phyloP scores from a whole-genome alignment of 2,797 vertebrate genomes.

The Menidia menidia region DNA sequence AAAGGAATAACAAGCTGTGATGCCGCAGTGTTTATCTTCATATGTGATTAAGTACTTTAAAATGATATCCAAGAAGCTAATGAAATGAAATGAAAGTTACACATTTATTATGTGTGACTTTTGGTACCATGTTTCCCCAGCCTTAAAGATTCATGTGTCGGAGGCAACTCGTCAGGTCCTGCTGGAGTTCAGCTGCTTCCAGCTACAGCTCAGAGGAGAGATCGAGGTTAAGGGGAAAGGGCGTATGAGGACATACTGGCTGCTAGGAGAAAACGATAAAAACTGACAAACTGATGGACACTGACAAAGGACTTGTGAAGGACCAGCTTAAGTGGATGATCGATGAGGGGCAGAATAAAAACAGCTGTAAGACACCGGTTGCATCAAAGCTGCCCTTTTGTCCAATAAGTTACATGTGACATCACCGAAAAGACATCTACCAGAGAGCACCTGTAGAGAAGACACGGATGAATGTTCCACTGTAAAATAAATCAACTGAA shows the following conservation, averaged over 20 bases:
- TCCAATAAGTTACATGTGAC: slow-evolving; percentile 22
- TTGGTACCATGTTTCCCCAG: slow-evolving; percentile 12
- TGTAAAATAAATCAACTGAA: slow-evolving; percentile 26
- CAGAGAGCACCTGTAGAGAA: slow-evolving; percentile 14
- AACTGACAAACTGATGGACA: slow-evolving; percentile 5
- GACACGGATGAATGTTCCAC: slow-evolving; percentile 38
- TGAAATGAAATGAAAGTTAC: too few species aligned
- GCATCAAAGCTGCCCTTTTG: background rate
- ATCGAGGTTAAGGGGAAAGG: slow-evolving; percentile 94
- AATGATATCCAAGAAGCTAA: background rate
- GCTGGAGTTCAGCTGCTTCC: slow-evolving; percentile 88
- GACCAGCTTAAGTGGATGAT: background rate
- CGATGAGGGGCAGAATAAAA: background rate
- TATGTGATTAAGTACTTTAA: background rate
- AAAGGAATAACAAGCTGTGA: background rate
- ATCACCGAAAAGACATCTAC: slow-evolving; percentile 2
- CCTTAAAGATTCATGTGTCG: slow-evolving; percentile 89
- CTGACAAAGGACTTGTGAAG: background rate
- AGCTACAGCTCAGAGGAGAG: slow-evolving; percentile 88
- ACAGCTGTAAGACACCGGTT: background rate
- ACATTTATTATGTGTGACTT: background rate
- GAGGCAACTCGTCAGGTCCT: slow-evolving; percentile 86
- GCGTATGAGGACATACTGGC: slow-evolving; percentile 89
- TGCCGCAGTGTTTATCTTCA: background rate
- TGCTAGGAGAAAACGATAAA: slow-evolving; percentile 81